Evolutionary conservation across 2,888 invertebrate genomes (phyloP), one percentile per base, ranked within the genome.

Genomic region (Electrophaes corylata): DNA sequence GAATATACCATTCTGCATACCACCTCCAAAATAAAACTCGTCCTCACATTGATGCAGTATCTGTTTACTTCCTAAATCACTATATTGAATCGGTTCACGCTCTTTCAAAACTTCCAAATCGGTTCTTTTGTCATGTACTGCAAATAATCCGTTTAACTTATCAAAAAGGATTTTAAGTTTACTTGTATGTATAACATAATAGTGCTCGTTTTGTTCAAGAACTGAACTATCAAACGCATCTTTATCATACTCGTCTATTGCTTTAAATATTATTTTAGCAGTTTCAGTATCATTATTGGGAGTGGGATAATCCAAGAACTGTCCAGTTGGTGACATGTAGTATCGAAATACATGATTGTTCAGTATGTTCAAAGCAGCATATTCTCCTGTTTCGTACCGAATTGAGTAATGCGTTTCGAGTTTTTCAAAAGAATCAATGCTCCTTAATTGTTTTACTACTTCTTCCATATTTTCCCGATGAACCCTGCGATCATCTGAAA

Each of bases 1-100:
- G 55, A 90, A 91, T 66, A 84, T 79, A 3, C 91, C 91, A 64
- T 91, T 91, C 64, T 91, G 91, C 90, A 90, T 91, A 26, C 91
- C 91, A 18, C 91, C 91, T 18, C 91, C 91, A 54, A 83, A 91
- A 68, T 81, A 91, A 70, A 79, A 80, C 64, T 91, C 91, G 35
- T 85, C 73, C 41, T 73, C 40, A 31, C 70, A 55, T 68, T 88
- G 86, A 23, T 68, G 39, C 50, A 88, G 68, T 8, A 70, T 77
- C 65, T 91, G 90, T 39, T 61, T 81, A n/a, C 75, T 68, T 65
- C 69, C 62, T 26, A 63, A 61, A 58, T 80, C 66, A 26, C 58
- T 59, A 62, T 89, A 87, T 40, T 71, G 75, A 64, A 91, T 69
- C 26, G 89, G 69, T 47, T 66, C 53, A 10, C 67, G 57, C 70